Conservation (phyloP, 2,113 vertebrate genomes). For the Pluvianellus socialis region DNA sequence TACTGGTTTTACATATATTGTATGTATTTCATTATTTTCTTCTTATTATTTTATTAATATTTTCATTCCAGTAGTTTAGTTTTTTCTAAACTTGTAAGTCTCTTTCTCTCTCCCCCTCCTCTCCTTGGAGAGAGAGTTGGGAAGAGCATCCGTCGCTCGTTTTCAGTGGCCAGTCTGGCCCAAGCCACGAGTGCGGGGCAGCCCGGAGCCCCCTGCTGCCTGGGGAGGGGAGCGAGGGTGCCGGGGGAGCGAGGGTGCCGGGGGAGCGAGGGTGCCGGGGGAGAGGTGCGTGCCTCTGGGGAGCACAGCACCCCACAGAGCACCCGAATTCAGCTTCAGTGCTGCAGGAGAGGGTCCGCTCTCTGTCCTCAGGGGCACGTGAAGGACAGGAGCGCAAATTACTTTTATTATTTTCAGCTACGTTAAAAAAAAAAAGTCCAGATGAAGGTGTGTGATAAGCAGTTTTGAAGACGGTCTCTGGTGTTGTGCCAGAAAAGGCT, state of each 20-base stretch:
- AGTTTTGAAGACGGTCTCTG: background rate
- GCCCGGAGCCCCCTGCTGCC: background rate
- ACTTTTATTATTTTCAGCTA: background rate
- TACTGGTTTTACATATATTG: too few relatives aligned
- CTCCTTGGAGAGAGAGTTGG: too few relatives aligned
- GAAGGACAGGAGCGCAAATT: background rate
- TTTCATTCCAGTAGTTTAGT: too few relatives aligned
- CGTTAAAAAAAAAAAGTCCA: background rate
- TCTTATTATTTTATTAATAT: too few relatives aligned
- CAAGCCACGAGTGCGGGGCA: background rate
- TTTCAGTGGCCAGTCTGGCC: too few relatives aligned
- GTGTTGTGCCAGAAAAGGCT: background rate
- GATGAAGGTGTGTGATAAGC: background rate
- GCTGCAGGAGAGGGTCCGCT: background rate
- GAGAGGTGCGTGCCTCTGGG: accelerated
- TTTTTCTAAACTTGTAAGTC: too few relatives aligned
- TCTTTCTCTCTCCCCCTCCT: too few relatives aligned
- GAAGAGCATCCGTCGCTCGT: too few relatives aligned
- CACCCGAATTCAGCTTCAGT: background rate
- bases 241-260: background rate
- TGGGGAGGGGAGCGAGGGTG: background rate
- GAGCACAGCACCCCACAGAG: background rate
- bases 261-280: background rate
- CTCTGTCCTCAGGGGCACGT: background rate
- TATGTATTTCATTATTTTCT: too few relatives aligned